Base-by-base conservation (phyloP, 2,113 vertebrate genomes). In the Eubucco bourcierii region DNA sequence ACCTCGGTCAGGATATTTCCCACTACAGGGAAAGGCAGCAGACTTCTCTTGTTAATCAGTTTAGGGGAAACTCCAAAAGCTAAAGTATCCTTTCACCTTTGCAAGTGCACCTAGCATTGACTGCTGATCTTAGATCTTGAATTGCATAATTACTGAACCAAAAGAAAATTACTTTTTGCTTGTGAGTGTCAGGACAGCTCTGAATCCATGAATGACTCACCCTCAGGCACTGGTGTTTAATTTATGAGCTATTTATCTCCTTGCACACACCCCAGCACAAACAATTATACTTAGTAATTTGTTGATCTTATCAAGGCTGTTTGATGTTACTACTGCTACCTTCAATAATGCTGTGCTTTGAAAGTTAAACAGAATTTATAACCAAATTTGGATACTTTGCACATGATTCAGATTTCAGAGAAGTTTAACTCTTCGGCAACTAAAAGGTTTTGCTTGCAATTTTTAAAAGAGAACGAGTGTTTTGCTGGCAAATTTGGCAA, bases 201-300 rank as follows among this genome's bases (percentile, higher is more conserved):
- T 31, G 90, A 94, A 90, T 91, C 81, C 77, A 60, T 68, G 90
- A 94, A 91, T 95, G 92, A 94, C 94, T 96, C 66, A 88, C 85
- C 94, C 95, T 87, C 59, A 90, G 91, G 90, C 70, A 60, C 59
- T 44, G 80, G 90, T 91, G 59, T 97, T 97, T 97, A 96, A 97
- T 97, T 97, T 95, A 95, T 94, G 95, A 96, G 94, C 90, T 96
- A 95, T 97, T 97, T 97, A 97, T 97, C 97, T 97, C 78, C 77
- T 94, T 78, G 81, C 93, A 84, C 94, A 96, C 91, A 95, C 96
- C 94, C 80, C 88, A 93, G 91, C 96, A 94, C 91, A 96, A 96
- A 97, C 94, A 96, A 96, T 97, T 97, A 97, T 96, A 95, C 66
- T 96, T 94, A 90, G 94, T 96, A 97, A 97, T 95, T 96, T 96